Conservation (phyloP, 2,113 vertebrate species). For the Cynoglossus semilaevis region DNA sequence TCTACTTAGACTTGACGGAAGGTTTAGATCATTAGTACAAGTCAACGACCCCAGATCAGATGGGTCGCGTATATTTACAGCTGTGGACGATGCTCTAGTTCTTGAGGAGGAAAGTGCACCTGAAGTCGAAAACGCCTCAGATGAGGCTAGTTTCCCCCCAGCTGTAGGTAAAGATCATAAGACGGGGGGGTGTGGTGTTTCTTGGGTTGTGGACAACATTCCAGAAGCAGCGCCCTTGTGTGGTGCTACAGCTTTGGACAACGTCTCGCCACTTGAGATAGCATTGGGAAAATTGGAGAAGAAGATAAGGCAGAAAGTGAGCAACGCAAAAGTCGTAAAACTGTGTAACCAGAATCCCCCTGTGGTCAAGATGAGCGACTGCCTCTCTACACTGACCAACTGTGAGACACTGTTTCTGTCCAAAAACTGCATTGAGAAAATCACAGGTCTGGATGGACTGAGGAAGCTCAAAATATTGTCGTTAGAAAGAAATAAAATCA, state of each 20-base stretch:
- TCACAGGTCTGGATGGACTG: slow-evolving; percentile 89
- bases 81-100: no score
- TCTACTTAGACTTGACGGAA: slow-evolving; percentile 93
- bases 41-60: no score
- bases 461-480: slow-evolving; percentile 94
- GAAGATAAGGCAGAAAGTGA: slow-evolving; percentile 83
- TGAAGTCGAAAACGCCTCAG: no score
- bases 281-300: slow-evolving; percentile 79
- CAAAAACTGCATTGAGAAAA: slow-evolving; percentile 98
- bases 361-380: slow-evolving; percentile 92
- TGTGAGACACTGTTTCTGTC: slow-evolving; percentile 97
- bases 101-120: no score
- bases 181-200: no score
- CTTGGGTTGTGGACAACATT: no score
- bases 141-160: no score
- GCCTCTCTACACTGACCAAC: slow-evolving; percentile 82
- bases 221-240: no score
- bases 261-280: no score
- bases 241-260: no score
- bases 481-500: slow-evolving; percentile 95
- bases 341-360: slow-evolving; percentile 90
- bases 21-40: slow-evolving; percentile 28
- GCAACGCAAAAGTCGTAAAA: slow-evolving; percentile 87
- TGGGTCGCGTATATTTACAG: no score
- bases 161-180: no score